Conservation (phyloP, 2,888 invertebrate species). For the Fabriciana adippe region DNA sequence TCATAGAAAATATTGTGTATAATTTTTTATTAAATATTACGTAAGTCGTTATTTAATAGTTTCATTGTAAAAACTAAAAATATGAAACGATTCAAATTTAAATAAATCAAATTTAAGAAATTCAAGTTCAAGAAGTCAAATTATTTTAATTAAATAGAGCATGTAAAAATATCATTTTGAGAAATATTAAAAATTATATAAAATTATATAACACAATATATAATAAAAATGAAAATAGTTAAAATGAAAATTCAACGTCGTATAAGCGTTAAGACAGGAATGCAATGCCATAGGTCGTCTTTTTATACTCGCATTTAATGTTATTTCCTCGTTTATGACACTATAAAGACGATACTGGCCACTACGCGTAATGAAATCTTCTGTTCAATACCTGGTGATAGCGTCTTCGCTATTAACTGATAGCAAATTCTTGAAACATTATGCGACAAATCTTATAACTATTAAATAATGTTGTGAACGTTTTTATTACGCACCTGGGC, state of each 20-base stretch:
- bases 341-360: slow-evolving; percentile 79
- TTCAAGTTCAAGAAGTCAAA: too few species aligned
- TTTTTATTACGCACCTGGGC: too few species aligned
- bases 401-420: slow-evolving; percentile 44
- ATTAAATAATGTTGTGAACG: background rate
- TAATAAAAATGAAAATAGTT: too few species aligned
- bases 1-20: too few species aligned
- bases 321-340: slow-evolving; percentile 80
- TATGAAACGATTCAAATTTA: too few species aligned
- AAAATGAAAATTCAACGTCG: slow-evolving; percentile 54
- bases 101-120: too few species aligned
- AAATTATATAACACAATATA: slow-evolving; percentile 43
- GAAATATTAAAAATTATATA: slow-evolving; percentile 11
- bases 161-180: too few species aligned
- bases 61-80: too few species aligned
- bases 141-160: too few species aligned
- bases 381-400: slow-evolving; percentile 72
- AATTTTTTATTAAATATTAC: too few species aligned
- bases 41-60: too few species aligned
- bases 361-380: slow-evolving; percentile 82
- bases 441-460: slow-evolving; percentile 5
- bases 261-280: slow-evolving; percentile 60
- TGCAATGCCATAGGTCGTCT: slow-evolving; percentile 79
- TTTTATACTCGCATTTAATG: slow-evolving; percentile 77
- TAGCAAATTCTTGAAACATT: slow-evolving; percentile 18